phyloP scores from a whole-genome alignment of 23 tunicate genomes.

The Halocynthia aurantium region DNA sequence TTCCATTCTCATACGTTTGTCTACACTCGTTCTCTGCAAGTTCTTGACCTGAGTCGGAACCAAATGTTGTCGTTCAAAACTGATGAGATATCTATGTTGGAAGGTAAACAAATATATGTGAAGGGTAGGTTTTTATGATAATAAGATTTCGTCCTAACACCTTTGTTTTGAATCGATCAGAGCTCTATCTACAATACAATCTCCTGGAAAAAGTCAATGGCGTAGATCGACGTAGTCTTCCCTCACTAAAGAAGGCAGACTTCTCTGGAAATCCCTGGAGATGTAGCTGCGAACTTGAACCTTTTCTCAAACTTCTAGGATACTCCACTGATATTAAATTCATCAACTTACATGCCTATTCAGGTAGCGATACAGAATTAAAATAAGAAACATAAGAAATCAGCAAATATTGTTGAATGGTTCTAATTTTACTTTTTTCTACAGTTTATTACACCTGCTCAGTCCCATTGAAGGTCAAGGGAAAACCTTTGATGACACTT shows the following conservation, averaged over 20 bases:
- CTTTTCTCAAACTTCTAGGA: conserved; percentile 25
- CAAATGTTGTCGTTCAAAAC: conserved; percentile 23
- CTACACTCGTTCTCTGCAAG: conserved; percentile 41
- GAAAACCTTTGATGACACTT: conserved; percentile 43
- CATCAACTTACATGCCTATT: conserved; percentile 37
- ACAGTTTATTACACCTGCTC: conserved; percentile 48
- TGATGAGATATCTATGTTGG: conserved; percentile 29
- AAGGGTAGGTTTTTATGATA: background rate
- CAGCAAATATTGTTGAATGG: background rate
- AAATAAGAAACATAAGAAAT: background rate
- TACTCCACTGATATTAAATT: conserved; percentile 30
- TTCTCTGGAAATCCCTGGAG: conserved; percentile 49
- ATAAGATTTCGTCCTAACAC: background rate
- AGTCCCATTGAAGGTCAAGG: conserved; percentile 33
- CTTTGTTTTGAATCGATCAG: conserved; percentile 15
- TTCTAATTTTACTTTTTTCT: background rate
- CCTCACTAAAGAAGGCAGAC: conserved; percentile 46
- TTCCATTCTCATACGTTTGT: conserved; percentile 54
- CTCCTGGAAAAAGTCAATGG: conserved; percentile 32
- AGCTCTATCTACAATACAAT: conserved; percentile 59
- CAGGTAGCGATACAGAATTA: conserved; percentile 24
- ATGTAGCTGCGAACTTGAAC: conserved; percentile 58
- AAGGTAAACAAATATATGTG: conserved; percentile 27
- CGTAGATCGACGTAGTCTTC: conserved; percentile 3
- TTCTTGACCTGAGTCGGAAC: conserved; percentile 68